Conservation (phyloP, 2,888 invertebrate genomes). For the Masnerella sp. region DNA sequence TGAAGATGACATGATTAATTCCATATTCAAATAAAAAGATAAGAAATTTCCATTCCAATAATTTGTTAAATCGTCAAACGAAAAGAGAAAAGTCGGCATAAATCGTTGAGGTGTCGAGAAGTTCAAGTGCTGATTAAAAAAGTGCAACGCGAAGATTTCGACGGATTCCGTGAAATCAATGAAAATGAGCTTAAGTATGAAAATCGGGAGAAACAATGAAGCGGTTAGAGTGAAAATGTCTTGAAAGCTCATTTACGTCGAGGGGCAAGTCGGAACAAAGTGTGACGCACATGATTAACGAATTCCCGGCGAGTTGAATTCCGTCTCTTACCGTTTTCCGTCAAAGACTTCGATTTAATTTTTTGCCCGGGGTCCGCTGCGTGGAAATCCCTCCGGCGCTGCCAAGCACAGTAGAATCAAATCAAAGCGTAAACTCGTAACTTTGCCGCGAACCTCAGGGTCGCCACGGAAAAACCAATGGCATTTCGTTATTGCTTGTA, state of each 20-base stretch:
- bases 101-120: conserved; percentile 6
- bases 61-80: not conserved
- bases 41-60: no score
- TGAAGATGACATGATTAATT: no score
- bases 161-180: conserved; percentile 34
- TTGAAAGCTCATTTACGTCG: conserved; percentile 50
- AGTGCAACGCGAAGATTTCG: conserved; percentile 16
- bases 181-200: conserved; percentile 31
- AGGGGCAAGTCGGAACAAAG: conserved; percentile 41
- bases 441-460: conserved; percentile 65
- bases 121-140: conserved; percentile 35
- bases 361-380: conserved; percentile 65
- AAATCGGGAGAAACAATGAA: conserved; percentile 6
- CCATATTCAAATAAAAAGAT: no score
- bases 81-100: conserved; percentile 1
- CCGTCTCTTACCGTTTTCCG: conserved; percentile 63
- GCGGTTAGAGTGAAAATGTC: conserved; percentile 38
- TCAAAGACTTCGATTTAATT: conserved; percentile 76
- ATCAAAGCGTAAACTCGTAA: conserved; percentile 75
- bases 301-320: conserved; percentile 63
- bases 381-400: conserved; percentile 64
- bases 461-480: conserved; percentile 67
- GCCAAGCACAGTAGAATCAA: conserved; percentile 64
- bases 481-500: conserved; percentile 73
- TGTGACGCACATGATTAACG: conserved; percentile 63